A percentile compares a stretch with the other conserved stretches of the same genome.
phyloP scores from a whole-genome alignment of 1,140 invertebrate species.

The Aleiodes sp. region DNA sequence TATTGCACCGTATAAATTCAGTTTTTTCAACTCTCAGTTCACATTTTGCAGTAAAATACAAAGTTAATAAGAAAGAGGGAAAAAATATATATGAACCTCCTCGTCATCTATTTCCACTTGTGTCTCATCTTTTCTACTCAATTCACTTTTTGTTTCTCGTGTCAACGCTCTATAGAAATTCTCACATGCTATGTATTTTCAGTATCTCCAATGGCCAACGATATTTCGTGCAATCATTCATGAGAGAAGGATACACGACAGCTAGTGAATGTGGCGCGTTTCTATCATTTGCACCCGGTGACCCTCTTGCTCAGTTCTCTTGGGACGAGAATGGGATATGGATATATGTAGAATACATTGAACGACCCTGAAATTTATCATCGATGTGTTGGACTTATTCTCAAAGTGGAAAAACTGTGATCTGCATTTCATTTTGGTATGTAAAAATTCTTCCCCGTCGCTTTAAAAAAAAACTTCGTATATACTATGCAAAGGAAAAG shows the following conservation, averaged over 20 bases:
- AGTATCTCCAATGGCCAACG: background rate
- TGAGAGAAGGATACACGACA: constrained; percentile 1
- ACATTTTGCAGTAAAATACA: background rate
- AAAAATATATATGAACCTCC: background rate
- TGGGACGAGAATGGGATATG: constrained; percentile 1
- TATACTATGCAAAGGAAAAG: too few relatives aligned
- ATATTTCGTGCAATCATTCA: constrained; percentile 24
- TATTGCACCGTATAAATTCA: background rate
- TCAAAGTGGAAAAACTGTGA: background rate
- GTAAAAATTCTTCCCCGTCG: too few relatives aligned
- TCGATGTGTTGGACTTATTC: background rate
- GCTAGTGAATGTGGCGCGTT: background rate
- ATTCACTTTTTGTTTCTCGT: background rate
- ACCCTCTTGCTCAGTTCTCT: constrained; percentile 1
- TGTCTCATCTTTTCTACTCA: constrained; percentile 16
- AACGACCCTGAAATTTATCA: constrained; percentile 27
- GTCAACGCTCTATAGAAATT: background rate
- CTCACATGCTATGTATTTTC: constrained; percentile 14
- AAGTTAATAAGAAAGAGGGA: background rate
- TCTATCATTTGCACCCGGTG: constrained; percentile 28
- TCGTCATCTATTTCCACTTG: constrained; percentile 2
- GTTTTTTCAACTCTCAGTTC: background rate
- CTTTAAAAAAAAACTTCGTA: too few relatives aligned
- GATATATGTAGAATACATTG: constrained; percentile 1
- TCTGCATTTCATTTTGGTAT: background rate